Evolutionary conservation across 2,113 vertebrate genomes (phyloP).

Genomic region (Muscicapa adusta): DNA sequence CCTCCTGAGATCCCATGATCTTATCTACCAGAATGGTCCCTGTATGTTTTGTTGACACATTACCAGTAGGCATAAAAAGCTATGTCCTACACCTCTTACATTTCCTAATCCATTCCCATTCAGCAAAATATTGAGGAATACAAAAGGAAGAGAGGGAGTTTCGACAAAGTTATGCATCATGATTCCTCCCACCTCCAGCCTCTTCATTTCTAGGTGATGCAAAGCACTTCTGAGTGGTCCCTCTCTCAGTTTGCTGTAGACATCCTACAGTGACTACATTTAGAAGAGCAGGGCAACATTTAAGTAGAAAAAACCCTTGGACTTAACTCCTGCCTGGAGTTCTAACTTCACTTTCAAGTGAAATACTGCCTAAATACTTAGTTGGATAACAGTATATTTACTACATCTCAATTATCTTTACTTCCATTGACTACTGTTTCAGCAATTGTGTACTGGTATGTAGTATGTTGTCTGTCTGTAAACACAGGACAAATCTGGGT

Average conservation of each 20-base stretch:
- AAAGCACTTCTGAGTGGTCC: neutral
- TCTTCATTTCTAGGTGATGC: neutral
- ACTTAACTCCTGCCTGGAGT: neutral
- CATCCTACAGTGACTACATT: neutral
- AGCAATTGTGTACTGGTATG: neutral
- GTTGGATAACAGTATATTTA: neutral
- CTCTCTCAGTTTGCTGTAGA: neutral
- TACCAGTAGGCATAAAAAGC: neutral
- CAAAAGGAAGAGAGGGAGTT: neutral
- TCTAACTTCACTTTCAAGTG: neutral
- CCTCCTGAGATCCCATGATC: neutral
- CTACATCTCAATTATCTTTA: neutral
- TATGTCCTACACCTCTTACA: neutral
- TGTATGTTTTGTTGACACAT: neutral
- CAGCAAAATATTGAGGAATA: neutral
- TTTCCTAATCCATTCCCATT: neutral
- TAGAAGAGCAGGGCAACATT: neutral
- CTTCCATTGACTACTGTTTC: neutral
- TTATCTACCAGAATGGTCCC: neutral
- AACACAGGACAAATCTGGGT: neutral
- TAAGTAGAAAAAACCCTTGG: neutral
- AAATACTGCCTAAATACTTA: neutral
- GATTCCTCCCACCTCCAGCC: neutral
- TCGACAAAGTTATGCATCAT: neutral
- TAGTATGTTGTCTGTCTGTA: neutral